Percentiles rank a stretch among this genome's conserved stretches.
These are phyloP conservation scores for Anaspis maculata DNA, from an alignment of 2,888 invertebrate species.

Conservation along the genomic window DNA sequence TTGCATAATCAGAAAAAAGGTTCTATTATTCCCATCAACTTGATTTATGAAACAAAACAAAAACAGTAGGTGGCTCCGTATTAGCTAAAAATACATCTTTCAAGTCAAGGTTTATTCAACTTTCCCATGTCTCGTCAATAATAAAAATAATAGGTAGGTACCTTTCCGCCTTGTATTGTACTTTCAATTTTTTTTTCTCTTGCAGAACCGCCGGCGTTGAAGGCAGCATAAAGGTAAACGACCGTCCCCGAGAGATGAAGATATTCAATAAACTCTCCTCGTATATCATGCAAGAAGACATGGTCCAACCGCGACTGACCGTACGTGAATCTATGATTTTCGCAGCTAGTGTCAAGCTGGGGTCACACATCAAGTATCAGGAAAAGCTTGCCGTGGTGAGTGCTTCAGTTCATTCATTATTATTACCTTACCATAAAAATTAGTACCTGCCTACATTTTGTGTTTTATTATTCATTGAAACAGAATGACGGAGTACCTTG, in stretches of 20 bases:
- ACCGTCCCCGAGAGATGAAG: constrained; percentile 55
- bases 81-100: no score
- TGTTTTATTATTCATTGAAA: no score
- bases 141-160: neutral
- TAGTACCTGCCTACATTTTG: neutral
- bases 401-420: neutral
- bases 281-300: constrained; percentile 76
- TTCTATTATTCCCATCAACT: no score
- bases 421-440: neutral
- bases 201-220: constrained; percentile 49
- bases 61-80: no score
- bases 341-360: constrained; percentile 66
- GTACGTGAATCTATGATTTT: constrained; percentile 67
- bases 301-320: constrained; percentile 61
- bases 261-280: constrained; percentile 66
- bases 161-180: neutral
- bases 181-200: constrained; percentile 3
- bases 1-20: no score
- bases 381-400: constrained; percentile 59
- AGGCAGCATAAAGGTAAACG: constrained; percentile 62
- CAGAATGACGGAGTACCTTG: no score
- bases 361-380: constrained; percentile 47
- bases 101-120: no score
- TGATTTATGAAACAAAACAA: no score
- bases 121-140: no score